A percentile compares a stretch with the other conserved stretches of the same genome.
phyloP scores from a whole-genome alignment of 2,113 vertebrate genomes.

The Cephalopterus ornatus region DNA sequence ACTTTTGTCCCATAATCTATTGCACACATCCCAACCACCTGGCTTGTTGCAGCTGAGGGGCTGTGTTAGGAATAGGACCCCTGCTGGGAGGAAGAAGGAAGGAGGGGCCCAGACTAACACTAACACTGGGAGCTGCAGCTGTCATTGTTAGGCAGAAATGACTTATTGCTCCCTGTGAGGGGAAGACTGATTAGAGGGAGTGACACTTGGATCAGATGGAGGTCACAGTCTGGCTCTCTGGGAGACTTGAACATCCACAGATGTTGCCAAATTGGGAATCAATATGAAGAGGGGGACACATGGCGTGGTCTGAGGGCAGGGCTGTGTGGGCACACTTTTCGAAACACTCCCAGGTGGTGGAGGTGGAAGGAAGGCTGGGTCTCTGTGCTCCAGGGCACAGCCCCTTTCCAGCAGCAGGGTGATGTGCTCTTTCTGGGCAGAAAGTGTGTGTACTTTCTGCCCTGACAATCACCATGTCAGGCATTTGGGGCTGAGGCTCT shows the following conservation, averaged over 20 bases:
- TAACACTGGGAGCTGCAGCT: not conserved
- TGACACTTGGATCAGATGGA: no score
- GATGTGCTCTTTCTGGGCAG: accelerated
- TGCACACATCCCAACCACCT: not conserved
- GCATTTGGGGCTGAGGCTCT: accelerated
- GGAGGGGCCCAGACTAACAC: not conserved
- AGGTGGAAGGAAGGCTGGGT: not conserved
- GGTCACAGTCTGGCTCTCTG: not conserved
- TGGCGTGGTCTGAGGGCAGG: not conserved
- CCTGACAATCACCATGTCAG: accelerated
- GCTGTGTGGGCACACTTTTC: accelerated
- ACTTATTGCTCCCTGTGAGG: accelerated
- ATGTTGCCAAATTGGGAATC: not conserved
- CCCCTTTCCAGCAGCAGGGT: accelerated
- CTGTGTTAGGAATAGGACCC: not conserved
- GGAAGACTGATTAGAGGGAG: not conserved
- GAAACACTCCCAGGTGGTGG: accelerated
- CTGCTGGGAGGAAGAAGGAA: not conserved
- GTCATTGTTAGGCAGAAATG: not conserved
- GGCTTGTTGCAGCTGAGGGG: not conserved
- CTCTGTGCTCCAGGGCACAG: not conserved
- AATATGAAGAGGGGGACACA: not conserved
- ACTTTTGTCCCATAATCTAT: not conserved
- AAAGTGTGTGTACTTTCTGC: not conserved
- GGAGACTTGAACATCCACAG: not conserved